Base-by-base conservation (phyloP, 2,888 invertebrate genomes). In the Troglohyphantes excavatus region DNA sequence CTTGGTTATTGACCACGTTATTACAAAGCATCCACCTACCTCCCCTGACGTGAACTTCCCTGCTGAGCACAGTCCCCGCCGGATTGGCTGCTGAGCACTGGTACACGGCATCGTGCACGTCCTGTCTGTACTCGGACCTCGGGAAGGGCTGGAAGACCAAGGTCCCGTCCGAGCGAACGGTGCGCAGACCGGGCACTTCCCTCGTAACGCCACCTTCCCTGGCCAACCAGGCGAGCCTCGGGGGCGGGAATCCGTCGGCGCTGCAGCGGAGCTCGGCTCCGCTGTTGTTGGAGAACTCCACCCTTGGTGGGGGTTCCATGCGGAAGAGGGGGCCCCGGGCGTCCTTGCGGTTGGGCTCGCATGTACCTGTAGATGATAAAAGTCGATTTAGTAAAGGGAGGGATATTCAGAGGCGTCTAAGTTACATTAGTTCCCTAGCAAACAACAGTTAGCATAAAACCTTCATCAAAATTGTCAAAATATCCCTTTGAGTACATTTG, bases 131-230 rank as follows among this genome's bases (percentile, higher is more conserved):
- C 21, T 91, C 90, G 0, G 90, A 81, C n/a, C 92, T 92, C 2
- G 92, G 92, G 90, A 93, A 93, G 5, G 93, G 92, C 13, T 92
- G 92, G 90, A 93, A 93, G 33, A 92, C 92, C 17, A 93, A 91
- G 1, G 93, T 93, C 79, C 93, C 93, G 91, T 93, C 93, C 17
- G 93, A 92, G 23, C 93, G 91, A 33, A 93, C 92, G 61, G 92
- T 91, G 9, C 93, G 90, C 13, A 93, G 84, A 6, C 92, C 93
- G 5, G 92, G 91, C 6, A 93, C 90, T 61, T 92, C 92, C 26
- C 92, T 92, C 7, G 93, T 92, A 5, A 92, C 91, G 0, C 90
- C 89, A 0, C 93, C 93, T 78, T 93, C 92, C 27, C 92, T 92
- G 53, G 91, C 78, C 6, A 78, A 11, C 90, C 90, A 90, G 5